These are phyloP conservation scores for Dinothrombium tinctorium DNA, from an alignment of 1,140 invertebrate genomes.

Conservation along the genomic window DNA sequence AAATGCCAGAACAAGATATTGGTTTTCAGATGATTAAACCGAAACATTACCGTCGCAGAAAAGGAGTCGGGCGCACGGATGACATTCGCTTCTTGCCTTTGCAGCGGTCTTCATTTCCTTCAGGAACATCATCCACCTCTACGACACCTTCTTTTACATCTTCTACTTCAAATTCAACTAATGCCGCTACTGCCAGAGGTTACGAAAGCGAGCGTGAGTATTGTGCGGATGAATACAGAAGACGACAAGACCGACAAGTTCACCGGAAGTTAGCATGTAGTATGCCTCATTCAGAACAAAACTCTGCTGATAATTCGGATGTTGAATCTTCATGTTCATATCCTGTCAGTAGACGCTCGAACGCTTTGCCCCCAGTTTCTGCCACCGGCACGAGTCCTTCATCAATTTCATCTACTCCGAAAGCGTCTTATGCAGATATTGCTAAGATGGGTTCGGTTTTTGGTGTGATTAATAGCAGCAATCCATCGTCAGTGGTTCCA, in stretches of 20 bases:
- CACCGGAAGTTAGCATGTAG: not conserved
- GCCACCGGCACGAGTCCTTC: not conserved
- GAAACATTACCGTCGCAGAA: not conserved
- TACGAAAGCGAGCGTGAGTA: constrained; percentile 1
- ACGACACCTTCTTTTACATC: not conserved
- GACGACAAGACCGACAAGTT: not conserved
- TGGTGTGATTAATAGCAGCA: too few relatives aligned
- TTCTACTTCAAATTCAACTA: not conserved
- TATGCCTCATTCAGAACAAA: not conserved
- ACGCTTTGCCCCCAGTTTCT: not conserved
- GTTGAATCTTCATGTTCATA: not conserved
- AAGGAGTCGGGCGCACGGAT: too few relatives aligned
- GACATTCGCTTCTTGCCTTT: too few relatives aligned
- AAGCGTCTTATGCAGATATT: not conserved
- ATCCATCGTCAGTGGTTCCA: too few relatives aligned
- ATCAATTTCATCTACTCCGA: not conserved
- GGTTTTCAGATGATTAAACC: not conserved
- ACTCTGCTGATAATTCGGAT: not conserved
- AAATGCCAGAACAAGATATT: not conserved
- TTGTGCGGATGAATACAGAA: not conserved
- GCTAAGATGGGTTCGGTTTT: not conserved
- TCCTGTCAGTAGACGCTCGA: not conserved
- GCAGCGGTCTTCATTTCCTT: too few relatives aligned
- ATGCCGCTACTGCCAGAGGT: not conserved
- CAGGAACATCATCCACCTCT: not conserved